Base-by-base conservation (phyloP, 2,113 vertebrate genomes). In the Dolichotis patagonum region DNA sequence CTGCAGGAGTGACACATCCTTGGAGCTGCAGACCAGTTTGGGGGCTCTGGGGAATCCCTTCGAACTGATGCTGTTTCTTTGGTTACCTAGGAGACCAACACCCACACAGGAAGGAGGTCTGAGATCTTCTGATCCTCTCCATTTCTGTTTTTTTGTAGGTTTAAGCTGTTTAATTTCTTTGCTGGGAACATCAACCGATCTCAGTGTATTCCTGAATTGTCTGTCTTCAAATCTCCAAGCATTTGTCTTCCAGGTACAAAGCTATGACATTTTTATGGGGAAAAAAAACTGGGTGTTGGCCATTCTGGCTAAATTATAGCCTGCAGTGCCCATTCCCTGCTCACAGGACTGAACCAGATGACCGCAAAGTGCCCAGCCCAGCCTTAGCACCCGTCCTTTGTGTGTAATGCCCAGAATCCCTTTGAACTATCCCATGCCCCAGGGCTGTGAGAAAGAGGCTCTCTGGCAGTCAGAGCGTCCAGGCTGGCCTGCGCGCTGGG, bases 231-330 rank as follows among this genome's bases (percentile, higher is more conserved):
- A 98, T 95, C 98, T 98, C 81, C 97, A 98, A 84, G 95, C 75
- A 71, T 98, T 98, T 69, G 67, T 99, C 91, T 98, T 99, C 96
- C 96, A 99, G 98, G 98, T 99, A 98, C 63, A 93, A 96, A 98
- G 97, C 93, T 19, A 54, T 54, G 32, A 43, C 73, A 96, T 97
- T 84, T 86, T 96, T 58, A 82, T 75, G 80, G 91, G 91, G 46
- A 85, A 96, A 87, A 96, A 87, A 80, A 82, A 4, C 35, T 65
- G 5, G 20, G 5, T 46, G 35, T 88, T 38, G 67, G 46, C 89
- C 38, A 80, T 87, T 89, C 32, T 83, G 90, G 63, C 58, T 93
- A 65, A 49, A 92, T 93, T 46, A 75, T 30, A 86, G 20, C 35
- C 56, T 60, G 12, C 0, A 54, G 38, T 52, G 49, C 43, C 58